Evolutionary conservation across 2,797 vertebrate species (phyloP).

Genomic region (Esox lucius): DNA sequence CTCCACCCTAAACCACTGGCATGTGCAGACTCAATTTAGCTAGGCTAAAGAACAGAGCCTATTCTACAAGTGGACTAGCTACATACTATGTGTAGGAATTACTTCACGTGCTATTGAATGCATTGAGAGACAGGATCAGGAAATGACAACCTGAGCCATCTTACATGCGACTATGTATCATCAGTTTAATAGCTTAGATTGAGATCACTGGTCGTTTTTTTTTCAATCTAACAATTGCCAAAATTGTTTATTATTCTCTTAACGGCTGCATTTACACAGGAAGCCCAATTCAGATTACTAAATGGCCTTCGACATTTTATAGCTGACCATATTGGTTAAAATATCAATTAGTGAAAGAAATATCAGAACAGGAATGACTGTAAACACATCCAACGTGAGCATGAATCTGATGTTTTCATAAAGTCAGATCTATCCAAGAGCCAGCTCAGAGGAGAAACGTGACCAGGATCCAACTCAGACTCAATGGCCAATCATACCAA

Average conservation of each 20-base stretch:
- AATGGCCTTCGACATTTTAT: too few relatives aligned
- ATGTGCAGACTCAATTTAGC: constrained; percentile 29
- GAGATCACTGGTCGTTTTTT: constrained; percentile 31
- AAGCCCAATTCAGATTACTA: too few relatives aligned
- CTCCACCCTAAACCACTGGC: constrained; percentile 48
- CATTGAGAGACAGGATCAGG: constrained; percentile 25
- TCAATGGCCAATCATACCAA: constrained; percentile 46
- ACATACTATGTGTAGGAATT: not conserved
- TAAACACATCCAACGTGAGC: constrained; percentile 16
- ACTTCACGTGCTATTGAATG: constrained; percentile 4
- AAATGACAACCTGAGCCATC: constrained; percentile 71
- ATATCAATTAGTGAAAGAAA: too few relatives aligned
- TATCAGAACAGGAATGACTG: too few relatives aligned
- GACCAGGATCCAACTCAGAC: constrained; percentile 66
- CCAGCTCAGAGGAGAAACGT: constrained; percentile 76
- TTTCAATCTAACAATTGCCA: constrained; percentile 48
- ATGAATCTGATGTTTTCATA: constrained; percentile 58
- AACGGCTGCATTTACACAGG: too few relatives aligned
- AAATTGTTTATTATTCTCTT: constrained; percentile 25
- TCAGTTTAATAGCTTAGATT: constrained; percentile 43
- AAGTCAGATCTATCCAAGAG: constrained; percentile 76
- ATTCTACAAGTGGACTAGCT: not conserved
- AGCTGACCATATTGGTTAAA: too few relatives aligned
- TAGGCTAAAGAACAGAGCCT: not conserved
- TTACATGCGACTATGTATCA: constrained; percentile 68